Evolutionary conservation across 2,888 invertebrate genomes (phyloP).

Genomic region (Stenichneumon culpator): DNA sequence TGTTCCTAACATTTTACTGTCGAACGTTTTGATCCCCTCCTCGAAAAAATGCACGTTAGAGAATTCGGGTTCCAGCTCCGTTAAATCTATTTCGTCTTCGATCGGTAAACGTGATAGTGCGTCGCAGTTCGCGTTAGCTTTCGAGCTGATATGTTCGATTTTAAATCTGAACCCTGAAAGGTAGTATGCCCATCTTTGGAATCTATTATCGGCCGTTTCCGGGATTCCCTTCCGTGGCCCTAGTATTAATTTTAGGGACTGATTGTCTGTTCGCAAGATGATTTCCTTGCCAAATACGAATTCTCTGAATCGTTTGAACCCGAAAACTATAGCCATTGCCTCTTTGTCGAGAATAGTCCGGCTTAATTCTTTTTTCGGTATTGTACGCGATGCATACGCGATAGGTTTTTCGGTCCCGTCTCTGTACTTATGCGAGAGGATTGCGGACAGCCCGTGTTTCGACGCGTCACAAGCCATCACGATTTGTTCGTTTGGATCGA

Average conservation of each 20-base stretch:
- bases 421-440: constrained; percentile 57
- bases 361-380: constrained; percentile 52
- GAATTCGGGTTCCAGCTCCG: constrained; percentile 35
- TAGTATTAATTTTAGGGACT: constrained; percentile 78
- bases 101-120: constrained; percentile 51
- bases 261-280: constrained; percentile 78
- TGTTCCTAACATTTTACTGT: constrained; percentile 46
- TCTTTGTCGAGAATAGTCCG: constrained; percentile 68
- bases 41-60: constrained; percentile 55
- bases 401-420: constrained; percentile 48
- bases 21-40: constrained; percentile 26
- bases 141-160: constrained; percentile 46
- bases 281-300: constrained; percentile 64
- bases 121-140: constrained; percentile 51
- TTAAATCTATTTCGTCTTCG: constrained; percentile 31
- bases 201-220: constrained; percentile 71
- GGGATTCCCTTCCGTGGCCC: constrained; percentile 67
- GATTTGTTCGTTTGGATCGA: constrained; percentile 54
- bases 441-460: constrained; percentile 58
- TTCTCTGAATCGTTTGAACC: constrained; percentile 57
- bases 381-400: constrained; percentile 30
- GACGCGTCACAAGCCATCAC: constrained; percentile 63
- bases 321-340: constrained; percentile 65
- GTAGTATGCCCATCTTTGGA: constrained; percentile 74
- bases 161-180: constrained; percentile 47